Conservation (phyloP, 23 tunicate genomes). For the Ascidia mentula region DNA sequence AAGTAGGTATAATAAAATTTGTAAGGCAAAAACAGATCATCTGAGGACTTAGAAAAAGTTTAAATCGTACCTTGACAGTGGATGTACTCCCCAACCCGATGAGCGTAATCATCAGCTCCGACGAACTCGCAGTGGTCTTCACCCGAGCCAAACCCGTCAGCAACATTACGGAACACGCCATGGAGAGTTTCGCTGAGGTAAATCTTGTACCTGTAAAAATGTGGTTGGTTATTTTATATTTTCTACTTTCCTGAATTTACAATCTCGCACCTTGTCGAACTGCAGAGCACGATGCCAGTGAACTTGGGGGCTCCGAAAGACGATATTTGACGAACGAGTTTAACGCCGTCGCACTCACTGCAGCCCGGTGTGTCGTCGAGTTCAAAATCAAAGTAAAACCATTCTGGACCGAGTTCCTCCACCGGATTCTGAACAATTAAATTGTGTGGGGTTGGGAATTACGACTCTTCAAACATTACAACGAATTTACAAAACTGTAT, state of each 20-base stretch:
- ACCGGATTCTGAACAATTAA: conserved; percentile 47
- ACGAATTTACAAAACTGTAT: no score
- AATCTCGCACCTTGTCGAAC: conserved; percentile 53
- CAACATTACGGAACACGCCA: conserved; percentile 72
- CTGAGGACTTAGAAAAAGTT: no score
- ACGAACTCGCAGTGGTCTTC: conserved; percentile 96
- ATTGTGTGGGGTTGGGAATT: no score
- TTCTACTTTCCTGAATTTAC: background rate
- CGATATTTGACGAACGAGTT: conserved; percentile 55
- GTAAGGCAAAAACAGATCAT: no score
- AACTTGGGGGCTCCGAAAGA: conserved; percentile 37
- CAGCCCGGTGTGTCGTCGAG: conserved; percentile 68
- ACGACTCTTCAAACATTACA: no score
- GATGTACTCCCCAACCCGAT: conserved; percentile 58
- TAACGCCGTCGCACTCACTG: conserved; percentile 65
- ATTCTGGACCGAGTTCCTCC: conserved; percentile 63
- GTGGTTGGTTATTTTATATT: background rate
- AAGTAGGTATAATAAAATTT: no score
- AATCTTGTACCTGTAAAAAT: conserved; percentile 74
- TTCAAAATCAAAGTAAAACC: conserved; percentile 79
- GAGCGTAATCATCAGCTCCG: conserved; percentile 47
- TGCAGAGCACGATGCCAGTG: conserved; percentile 76
- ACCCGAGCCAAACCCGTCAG: conserved; percentile 81
- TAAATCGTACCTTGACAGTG: conserved; percentile 53
- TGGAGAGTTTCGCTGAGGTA: conserved; percentile 56